Evolutionary conservation across 2,113 vertebrate genomes (phyloP), one percentile per base, ranked within the genome.

Genomic region (Gymnogyps californianus): DNA sequence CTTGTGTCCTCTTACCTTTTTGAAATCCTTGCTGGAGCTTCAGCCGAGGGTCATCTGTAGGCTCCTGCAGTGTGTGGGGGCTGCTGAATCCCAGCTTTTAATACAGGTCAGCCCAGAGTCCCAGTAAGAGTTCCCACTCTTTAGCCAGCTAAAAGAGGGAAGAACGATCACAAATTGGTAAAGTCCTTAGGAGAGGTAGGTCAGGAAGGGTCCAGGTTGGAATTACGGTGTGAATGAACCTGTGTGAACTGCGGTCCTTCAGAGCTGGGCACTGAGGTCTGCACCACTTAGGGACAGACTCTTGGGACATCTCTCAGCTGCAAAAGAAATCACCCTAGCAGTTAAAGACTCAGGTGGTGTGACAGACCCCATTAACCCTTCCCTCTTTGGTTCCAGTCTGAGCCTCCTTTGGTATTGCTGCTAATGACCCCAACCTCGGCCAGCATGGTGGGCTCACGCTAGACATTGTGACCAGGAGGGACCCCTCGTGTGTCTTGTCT

Each of bases 41-140:
- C 11, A 49, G 36, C 61, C 4, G 7, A 55, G n/a, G 26, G n/a
- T n/a, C 3, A 1, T 52, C 49, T 51, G 13, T 21, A 58, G 44
- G 58, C 28, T 76, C 24, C 52, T 15, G 26, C 0, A 2, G 13
- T 0, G 0, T 62, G 7, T 0, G 1, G 9, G 18, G 8, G 19
- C 15, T 67, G 66, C 74, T 87, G 31, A 57, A 57, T 54, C 47
- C 17, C 62, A 71, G 22, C 28, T 76, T 84, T 58, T 81, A 47
- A 24, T 38, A 29, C 55, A 59, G 25, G n/a, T 69, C 54, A 51
- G 31, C 32, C 38, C 34, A 57, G 42, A 76, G 38, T 25, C 44
- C 54, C 36, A 25, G 20, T 24, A 34, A 42, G 29, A 76, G 34
- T 32, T 85, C 12, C 25, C 47, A 32, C 40, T 72, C 36, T 52